Evolutionary conservation across 2,113 vertebrate species (phyloP).

Genomic region (Sapajus apella): DNA sequence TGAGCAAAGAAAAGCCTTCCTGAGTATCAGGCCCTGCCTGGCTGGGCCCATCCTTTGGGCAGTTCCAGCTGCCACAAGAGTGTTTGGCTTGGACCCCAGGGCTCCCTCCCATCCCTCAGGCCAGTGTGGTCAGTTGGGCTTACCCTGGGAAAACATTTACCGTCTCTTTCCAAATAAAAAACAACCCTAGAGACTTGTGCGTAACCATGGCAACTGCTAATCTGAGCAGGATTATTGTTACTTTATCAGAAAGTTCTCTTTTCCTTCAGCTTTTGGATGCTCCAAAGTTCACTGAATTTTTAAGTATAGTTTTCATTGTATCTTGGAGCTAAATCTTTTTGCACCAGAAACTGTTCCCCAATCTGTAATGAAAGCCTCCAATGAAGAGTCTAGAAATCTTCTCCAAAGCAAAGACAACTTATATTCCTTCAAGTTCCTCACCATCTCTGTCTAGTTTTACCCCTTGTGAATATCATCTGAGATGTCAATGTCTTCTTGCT

Average conservation of each 20-base stretch:
- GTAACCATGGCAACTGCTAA: slow-evolving; percentile 71
- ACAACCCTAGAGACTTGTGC: background rate
- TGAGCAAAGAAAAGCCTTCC: background rate
- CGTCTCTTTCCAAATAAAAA: slow-evolving; percentile 40
- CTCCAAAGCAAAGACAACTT: background rate
- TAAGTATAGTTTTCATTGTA: slow-evolving; percentile 40
- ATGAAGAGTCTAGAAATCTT: background rate
- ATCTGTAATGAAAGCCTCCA: background rate
- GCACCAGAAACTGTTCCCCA: background rate
- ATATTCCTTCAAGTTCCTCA: background rate
- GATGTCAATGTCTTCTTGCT: background rate
- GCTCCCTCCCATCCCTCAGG: too few species aligned
- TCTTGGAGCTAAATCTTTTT: slow-evolving; percentile 24
- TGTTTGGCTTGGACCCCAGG: too few species aligned
- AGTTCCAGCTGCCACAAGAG: background rate
- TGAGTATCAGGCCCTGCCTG: background rate
- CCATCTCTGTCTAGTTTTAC: background rate
- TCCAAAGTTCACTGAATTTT: slow-evolving; percentile 53
- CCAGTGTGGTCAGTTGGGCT: background rate
- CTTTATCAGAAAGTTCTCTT: slow-evolving; percentile 67
- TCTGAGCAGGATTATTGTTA: slow-evolving; percentile 33
- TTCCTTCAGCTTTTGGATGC: background rate
- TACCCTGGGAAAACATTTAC: background rate
- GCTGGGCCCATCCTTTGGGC: rapidly evolving
- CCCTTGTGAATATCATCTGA: background rate